Evolutionary conservation across 1,140 invertebrate species (phyloP).

Genomic region (Drosophila aff.): DNA sequence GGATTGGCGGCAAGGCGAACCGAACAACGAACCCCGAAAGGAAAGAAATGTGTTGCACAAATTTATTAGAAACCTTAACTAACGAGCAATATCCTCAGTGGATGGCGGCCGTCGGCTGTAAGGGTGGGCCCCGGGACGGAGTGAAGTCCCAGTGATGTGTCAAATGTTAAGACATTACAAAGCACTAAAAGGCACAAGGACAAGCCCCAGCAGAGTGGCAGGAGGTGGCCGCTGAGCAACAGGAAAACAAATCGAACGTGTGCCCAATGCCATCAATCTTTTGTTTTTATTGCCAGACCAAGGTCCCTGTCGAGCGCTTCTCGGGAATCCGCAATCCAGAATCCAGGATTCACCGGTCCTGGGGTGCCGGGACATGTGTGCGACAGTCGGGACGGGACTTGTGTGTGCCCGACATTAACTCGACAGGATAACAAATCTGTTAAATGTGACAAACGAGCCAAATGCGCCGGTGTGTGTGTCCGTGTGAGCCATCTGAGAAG

Average conservation of each 20-base stretch:
- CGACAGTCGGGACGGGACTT: conserved; percentile 33
- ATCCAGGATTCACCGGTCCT: conserved; percentile 26
- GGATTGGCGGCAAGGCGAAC: conserved; percentile 23
- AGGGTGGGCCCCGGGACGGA: conserved; percentile 35
- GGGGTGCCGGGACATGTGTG: conserved; percentile 37
- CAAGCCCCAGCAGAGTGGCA: conserved; percentile 23
- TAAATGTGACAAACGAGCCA: conserved; percentile 85
- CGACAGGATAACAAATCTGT: conserved; percentile 85
- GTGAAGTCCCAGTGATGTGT: conserved; percentile 77
- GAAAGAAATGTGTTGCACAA: conserved; percentile 80
- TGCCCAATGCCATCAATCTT: conserved; percentile 84
- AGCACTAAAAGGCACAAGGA: conserved; percentile 78
- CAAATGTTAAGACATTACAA: conserved; percentile 84
- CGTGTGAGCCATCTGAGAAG: conserved; percentile 56
- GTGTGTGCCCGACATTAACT: conserved; percentile 83
- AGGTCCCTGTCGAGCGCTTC: conserved; percentile 67
- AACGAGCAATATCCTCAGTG: conserved; percentile 78
- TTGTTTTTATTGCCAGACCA: conserved; percentile 79
- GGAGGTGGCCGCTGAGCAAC: conserved; percentile 56
- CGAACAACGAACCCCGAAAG: conserved; percentile 15
- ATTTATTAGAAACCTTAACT: conserved; percentile 84
- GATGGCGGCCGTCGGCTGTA: conserved; percentile 7
- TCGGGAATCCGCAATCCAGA: conserved; percentile 51
- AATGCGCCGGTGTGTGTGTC: conserved; percentile 33
- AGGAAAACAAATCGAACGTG: conserved; percentile 84